phyloP scores from a whole-genome alignment of 2,888 invertebrate genomes.

The Cheilosia variabilis region DNA sequence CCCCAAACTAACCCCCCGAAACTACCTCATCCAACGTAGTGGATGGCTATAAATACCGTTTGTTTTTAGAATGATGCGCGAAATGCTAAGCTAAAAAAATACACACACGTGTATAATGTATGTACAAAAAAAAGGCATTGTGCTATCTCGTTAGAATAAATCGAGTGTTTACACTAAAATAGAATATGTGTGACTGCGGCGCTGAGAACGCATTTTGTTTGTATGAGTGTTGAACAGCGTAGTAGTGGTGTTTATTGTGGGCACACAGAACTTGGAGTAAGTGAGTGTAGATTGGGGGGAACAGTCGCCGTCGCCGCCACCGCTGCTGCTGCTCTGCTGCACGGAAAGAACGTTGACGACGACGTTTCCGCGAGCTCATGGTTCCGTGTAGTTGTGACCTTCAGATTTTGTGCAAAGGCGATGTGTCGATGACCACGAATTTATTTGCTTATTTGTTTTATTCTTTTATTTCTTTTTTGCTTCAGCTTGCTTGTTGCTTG shows the following conservation, averaged over 20 bases:
- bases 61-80: slow-evolving; percentile 75
- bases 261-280: slow-evolving; percentile 46
- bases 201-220: slow-evolving; percentile 26
- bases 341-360: slow-evolving; percentile 65
- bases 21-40: slow-evolving; percentile 45
- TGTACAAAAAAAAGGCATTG: slow-evolving; percentile 41
- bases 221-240: slow-evolving; percentile 29
- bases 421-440: slow-evolving; percentile 85
- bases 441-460: slow-evolving; percentile 77
- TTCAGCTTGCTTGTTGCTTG: slow-evolving; percentile 56
- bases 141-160: slow-evolving; percentile 66
- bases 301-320: slow-evolving; percentile 64
- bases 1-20: slow-evolving; percentile 4
- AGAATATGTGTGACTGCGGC: slow-evolving; percentile 66
- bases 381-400: slow-evolving; percentile 84
- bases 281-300: slow-evolving; percentile 61
- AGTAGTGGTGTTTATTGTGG: slow-evolving; percentile 50
- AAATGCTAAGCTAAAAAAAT: slow-evolving; percentile 59
- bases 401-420: slow-evolving; percentile 85
- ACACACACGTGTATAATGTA: slow-evolving; percentile 35
- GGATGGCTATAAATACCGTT: slow-evolving; percentile 75
- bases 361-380: slow-evolving; percentile 71
- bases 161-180: slow-evolving; percentile 69
- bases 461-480: slow-evolving; percentile 41
- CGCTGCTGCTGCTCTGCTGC: slow-evolving; percentile 71